These are phyloP conservation scores for Aphaenogaster ashmeadi DNA, from an alignment of 1,140 invertebrate species.

Conservation along the genomic window DNA sequence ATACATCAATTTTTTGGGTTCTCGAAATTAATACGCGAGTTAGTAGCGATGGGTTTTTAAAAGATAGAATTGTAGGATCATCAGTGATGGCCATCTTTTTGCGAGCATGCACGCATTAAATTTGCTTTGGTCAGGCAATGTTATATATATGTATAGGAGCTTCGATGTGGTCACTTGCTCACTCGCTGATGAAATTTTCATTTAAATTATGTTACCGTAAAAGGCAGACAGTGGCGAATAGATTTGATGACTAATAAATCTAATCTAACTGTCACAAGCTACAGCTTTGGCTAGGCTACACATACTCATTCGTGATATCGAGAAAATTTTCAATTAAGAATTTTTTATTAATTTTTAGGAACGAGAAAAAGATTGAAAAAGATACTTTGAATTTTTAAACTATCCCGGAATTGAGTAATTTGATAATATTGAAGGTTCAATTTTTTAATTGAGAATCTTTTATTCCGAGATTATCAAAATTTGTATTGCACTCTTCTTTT, in stretches of 20 bases:
- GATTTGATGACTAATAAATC: slow-evolving; percentile 55
- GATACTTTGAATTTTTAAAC: not conserved
- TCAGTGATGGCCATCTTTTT: not conserved
- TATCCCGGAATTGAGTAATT: not conserved
- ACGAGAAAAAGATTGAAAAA: not conserved
- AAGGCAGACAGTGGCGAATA: slow-evolving; percentile 10
- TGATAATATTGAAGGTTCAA: not conserved
- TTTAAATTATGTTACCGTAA: slow-evolving; percentile 36
- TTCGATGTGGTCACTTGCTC: slow-evolving; percentile 30
- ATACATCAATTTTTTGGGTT: not conserved
- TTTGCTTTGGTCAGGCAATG: not conserved
- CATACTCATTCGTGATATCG: not conserved
- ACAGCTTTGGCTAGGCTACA: not conserved
- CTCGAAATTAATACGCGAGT: not conserved
- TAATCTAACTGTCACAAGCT: slow-evolving; percentile 32
- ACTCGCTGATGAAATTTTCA: slow-evolving; percentile 45
- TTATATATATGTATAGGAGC: slow-evolving; percentile 20
- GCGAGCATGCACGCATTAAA: not conserved
- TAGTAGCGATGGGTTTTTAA: not conserved
- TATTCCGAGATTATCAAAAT: not conserved
- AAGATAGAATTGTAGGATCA: not conserved
- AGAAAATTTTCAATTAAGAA: not conserved
- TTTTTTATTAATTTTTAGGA: slow-evolving; percentile 12
- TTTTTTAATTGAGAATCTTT: slow-evolving; percentile 25
- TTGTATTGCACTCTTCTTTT: not conserved